Evolutionary conservation across 2,888 invertebrate genomes (phyloP), one percentile per base, ranked within the genome.

Genomic region (Phasia obesa): DNA sequence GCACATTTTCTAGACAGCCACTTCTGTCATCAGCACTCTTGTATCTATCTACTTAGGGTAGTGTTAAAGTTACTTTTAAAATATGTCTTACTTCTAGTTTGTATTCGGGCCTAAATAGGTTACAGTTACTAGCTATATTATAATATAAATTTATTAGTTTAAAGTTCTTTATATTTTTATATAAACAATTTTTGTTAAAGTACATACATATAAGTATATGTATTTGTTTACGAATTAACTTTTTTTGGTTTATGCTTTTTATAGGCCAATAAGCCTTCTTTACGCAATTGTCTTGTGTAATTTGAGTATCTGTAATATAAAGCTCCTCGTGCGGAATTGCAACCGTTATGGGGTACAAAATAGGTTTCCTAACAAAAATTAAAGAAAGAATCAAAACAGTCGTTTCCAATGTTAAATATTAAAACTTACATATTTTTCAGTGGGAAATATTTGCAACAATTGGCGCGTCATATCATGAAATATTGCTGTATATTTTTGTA

Each of bases 301-400:
- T 85, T 85, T 35, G 86, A 84, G 35, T 85, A 87, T 84, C 86
- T 85, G 15, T 85, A 85, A 60, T 87, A 87, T 19, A 87, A 84
- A 3, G 87, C 85, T 57, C 87, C 86, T 17, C 84, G 80, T 1
- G 85, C 84, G n/a, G 83, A 85, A 31, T 80, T 84, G 5, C 67
- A n/a, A 21, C 86, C 86, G 6, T 25, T 60, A 9, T 86, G 84
- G 1, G 84, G 82, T 2, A 84, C 73, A 75, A 84, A 87, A 17
- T 86, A 87, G 2, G 86, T 85, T 27, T 86, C 85, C 87, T 87
- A 38, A 4, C 21, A 44, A 21, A 53, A 23, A 51, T 15, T 19
- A n/a, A 38, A 51, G 35, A 11, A 35, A 35, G 11, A 35, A 35
- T 35, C 7, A 35, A 35, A 9, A 4, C 3, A 1, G 11, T 35